Evolutionary conservation across 2,113 vertebrate genomes (phyloP), one percentile per base, ranked within the genome.

Genomic region (Gorsachius goisagi): DNA sequence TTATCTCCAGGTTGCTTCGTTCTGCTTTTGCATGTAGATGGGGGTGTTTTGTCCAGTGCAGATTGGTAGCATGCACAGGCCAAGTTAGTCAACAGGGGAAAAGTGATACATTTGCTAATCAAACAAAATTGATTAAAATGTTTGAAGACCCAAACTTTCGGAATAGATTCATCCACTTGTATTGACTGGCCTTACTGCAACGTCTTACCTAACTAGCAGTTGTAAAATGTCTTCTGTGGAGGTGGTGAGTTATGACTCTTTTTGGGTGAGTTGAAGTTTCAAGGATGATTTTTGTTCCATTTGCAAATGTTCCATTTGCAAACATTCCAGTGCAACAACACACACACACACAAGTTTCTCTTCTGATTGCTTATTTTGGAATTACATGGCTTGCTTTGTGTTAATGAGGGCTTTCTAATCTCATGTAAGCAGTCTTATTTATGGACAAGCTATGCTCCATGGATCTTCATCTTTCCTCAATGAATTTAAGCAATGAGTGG

Each of bases 391-490:
- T 93, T 83, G 33, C 58, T 96, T 91, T 90, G 64, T 30, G 6
- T 84, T 91, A 89, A 92, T 90, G 74, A 95, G 12, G 17, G 15
- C 44, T 78, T 95, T 90, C 62, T 91, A n/a, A 68, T 64, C n/a
- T 71, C 60, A 26, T 24, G 21, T 52, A 82, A 62, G 45, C 22
- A 62, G 35, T 59, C 49, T 90, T 92, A 79, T 76, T 92, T 87
- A 68, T 89, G 66, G 63, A 41, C 26, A 87, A 44, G 45, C 50
- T 93, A 50, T 63, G 44, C 26, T 94, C 49, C 14, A 10, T 73
- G 26, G 58, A 78, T 92, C 74, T 95, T 91, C 37, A 39, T 83
- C 64, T 82, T 79, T 95, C 60, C 78, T 86, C 53, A 63, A 5
- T 41, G 56, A 79, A 33, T 69, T 41, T 67, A 88, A 93, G 41